These are phyloP conservation scores for Phrixothrix hirtus DNA, from an alignment of 2,888 invertebrate genomes.

Conservation along the genomic window DNA sequence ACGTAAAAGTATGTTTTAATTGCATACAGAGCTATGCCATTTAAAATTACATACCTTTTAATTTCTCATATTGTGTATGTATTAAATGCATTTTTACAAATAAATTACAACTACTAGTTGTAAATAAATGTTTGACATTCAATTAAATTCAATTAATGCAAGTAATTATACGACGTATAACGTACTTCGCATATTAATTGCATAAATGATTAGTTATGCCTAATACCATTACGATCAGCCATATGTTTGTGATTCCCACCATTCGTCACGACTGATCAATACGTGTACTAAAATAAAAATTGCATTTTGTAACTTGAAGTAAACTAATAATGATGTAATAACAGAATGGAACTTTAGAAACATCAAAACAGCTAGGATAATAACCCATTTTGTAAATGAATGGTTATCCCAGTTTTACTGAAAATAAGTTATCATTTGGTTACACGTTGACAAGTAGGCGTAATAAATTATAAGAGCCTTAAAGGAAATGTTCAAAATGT, in stretches of 20 bases:
- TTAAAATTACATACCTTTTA: too few relatives aligned
- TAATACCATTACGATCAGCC: constrained; percentile 25
- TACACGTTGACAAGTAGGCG: constrained; percentile 48
- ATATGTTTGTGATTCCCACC: constrained; percentile 27
- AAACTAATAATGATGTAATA: too few relatives aligned
- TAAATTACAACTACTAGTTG: constrained; percentile 15
- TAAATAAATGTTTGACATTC: constrained; percentile 26
- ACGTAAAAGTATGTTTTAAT: too few relatives aligned
- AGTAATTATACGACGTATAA: constrained; percentile 34
- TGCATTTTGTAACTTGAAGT: too few relatives aligned
- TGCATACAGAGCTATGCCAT: too few relatives aligned
- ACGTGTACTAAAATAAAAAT: constrained; percentile 3
- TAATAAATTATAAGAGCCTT: constrained; percentile 53
- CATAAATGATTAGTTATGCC: constrained; percentile 35
- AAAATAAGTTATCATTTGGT: constrained; percentile 53
- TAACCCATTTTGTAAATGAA: constrained; percentile 9
- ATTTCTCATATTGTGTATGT: neutral
- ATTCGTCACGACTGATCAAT: constrained; percentile 24
- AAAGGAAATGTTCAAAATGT: constrained; percentile 52
- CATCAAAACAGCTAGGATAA: too few relatives aligned
- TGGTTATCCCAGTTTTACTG: constrained; percentile 22
- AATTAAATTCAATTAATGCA: constrained; percentile 37
- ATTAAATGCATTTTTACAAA: constrained; percentile 5
- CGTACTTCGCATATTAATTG: constrained; percentile 36
- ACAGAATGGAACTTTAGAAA: too few relatives aligned